Evolutionary conservation across 2,113 vertebrate genomes (phyloP).

Genomic region (Toxotes chatareus): DNA sequence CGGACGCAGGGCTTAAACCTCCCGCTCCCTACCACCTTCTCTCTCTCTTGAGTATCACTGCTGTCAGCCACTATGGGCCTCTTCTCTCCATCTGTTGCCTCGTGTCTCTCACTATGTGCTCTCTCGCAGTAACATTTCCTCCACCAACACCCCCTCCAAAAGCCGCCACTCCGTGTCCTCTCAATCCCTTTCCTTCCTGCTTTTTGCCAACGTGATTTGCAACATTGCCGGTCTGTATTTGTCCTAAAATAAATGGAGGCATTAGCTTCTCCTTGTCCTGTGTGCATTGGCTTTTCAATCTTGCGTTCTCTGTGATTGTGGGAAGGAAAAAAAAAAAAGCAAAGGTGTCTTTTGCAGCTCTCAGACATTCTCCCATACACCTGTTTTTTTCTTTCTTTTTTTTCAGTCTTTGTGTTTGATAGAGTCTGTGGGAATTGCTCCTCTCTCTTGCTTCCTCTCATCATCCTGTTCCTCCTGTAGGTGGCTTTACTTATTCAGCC

Average conservation of each 20-base stretch:
- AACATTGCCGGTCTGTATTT: constrained; percentile 6
- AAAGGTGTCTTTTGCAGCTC: constrained; percentile 19
- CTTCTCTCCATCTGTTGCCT: constrained; percentile 74
- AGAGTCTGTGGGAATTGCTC: constrained; percentile 48
- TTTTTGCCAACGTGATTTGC: constrained; percentile 20
- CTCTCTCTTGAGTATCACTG: constrained; percentile 45
- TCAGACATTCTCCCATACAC: constrained; percentile 1
- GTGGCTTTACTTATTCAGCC: constrained; percentile 70
- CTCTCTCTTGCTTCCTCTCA: constrained; percentile 40
- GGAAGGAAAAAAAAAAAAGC: neutral
- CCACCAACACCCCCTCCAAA: constrained; percentile 8
- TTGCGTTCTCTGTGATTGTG: constrained; percentile 14
- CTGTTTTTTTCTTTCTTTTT: neutral
- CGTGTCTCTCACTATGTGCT: constrained; percentile 64
- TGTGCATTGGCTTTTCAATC: constrained; percentile 14
- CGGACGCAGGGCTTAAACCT: constrained; percentile 8
- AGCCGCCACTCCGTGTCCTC: constrained; percentile 7
- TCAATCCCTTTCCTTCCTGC: constrained; percentile 11
- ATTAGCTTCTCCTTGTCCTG: constrained; percentile 12
- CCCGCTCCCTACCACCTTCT: neutral
- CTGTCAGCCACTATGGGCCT: constrained; percentile 43
- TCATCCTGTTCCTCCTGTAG: constrained; percentile 52
- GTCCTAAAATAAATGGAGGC: constrained; percentile 35
- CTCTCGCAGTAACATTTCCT: constrained; percentile 55
- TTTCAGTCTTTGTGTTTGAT: constrained; percentile 38